Conservation (phyloP, 2,797 vertebrate species). For the Sternarchorhynchus goeldii region DNA sequence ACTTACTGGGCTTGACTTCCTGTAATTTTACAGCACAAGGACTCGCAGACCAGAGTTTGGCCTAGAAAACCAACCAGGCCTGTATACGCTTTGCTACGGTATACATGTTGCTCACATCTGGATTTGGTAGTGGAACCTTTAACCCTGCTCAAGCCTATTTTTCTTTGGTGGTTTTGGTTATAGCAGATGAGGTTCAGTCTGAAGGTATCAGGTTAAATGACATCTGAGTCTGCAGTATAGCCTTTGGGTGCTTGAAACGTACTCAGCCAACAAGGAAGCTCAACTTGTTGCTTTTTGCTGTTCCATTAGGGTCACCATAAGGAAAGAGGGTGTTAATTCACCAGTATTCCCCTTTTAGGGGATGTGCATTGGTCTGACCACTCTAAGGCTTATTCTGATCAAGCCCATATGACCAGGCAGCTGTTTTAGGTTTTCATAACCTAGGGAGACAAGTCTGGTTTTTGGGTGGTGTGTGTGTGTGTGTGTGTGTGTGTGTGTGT, state of each 20-base stretch:
- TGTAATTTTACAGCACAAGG: no score
- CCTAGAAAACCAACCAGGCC: background rate
- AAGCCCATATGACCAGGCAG: slow-evolving; percentile 14
- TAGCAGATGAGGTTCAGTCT: slow-evolving; percentile 4
- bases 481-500: no score
- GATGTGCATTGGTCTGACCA: slow-evolving; percentile 4
- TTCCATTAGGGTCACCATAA: background rate
- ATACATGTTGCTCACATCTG: slow-evolving; percentile 24
- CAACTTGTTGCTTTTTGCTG: slow-evolving; percentile 16
- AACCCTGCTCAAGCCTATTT: background rate
- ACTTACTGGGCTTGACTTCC: background rate
- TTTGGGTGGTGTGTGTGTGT: no score
- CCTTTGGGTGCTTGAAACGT: slow-evolving; percentile 11
- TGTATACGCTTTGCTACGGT: background rate
- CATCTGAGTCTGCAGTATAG: background rate
- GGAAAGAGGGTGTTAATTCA: slow-evolving; percentile 20
- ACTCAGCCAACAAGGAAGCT: slow-evolving; percentile 14
- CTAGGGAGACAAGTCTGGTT: no score
- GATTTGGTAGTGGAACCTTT: slow-evolving; percentile 17
- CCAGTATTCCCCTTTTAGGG: background rate
- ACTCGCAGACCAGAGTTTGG: background rate
- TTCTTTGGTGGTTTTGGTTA: slow-evolving; percentile 31
- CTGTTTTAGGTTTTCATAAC: slow-evolving; percentile 1
- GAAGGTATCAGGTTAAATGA: slow-evolving; percentile 18
- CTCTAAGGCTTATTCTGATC: slow-evolving; percentile 8